phyloP scores from a whole-genome alignment of 53 echinoderm and acorn worm species.

The Paracentrotus lividus region DNA sequence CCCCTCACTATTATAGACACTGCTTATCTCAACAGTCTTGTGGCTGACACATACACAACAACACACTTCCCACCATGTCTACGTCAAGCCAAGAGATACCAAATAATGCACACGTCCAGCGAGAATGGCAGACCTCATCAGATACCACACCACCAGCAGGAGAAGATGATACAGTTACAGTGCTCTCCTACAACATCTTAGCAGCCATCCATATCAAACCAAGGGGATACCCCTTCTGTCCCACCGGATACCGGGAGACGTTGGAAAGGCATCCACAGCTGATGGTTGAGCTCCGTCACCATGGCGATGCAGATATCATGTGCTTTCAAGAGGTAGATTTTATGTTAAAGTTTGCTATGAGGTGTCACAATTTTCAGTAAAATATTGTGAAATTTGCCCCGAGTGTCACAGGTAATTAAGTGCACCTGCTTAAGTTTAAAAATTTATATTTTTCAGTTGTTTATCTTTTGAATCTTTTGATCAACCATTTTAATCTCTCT shows the following conservation, averaged over 20 bases:
- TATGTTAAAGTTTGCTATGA: too few relatives aligned
- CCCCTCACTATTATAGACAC: too few relatives aligned
- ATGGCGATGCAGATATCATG: constrained; percentile 83
- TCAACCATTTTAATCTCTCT: too few relatives aligned
- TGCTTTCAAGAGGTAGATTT: constrained; percentile 90
- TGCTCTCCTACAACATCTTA: constrained; percentile 86
- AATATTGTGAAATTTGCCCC: too few relatives aligned
- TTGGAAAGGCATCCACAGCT: constrained; percentile 82
- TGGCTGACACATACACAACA: too few relatives aligned
- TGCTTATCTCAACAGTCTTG: too few relatives aligned
- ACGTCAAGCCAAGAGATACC: neutral
- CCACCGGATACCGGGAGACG: constrained; percentile 67
- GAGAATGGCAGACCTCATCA: constrained; percentile 6
- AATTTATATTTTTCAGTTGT: too few relatives aligned
- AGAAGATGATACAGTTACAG: constrained; percentile 48
- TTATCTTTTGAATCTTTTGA: too few relatives aligned
- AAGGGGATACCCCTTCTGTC: constrained; percentile 82
- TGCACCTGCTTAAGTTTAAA: too few relatives aligned
- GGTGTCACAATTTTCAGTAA: too few relatives aligned
- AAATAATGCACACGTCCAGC: neutral
- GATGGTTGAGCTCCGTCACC: constrained; percentile 81
- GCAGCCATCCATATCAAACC: constrained; percentile 80
- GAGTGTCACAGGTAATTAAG: too few relatives aligned
- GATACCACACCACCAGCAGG: neutral
- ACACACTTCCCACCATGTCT: neutral